These are phyloP conservation scores for Xylocampa areola DNA, from an alignment of 2,888 invertebrate species.

Conservation along the genomic window DNA sequence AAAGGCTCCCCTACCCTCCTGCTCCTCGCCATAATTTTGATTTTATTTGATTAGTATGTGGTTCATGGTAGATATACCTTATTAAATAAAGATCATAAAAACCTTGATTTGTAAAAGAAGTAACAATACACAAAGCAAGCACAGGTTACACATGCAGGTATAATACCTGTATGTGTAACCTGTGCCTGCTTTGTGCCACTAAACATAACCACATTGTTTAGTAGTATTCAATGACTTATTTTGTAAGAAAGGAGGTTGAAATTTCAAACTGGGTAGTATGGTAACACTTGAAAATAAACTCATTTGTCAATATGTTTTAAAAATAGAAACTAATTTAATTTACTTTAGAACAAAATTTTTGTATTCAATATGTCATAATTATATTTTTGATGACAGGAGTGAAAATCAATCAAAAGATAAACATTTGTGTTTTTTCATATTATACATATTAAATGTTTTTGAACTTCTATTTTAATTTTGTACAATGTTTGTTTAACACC, in stretches of 20 bases:
- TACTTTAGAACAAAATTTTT: conserved; percentile 74
- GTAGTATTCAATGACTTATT: conserved; percentile 7
- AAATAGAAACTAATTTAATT: conserved; percentile 74
- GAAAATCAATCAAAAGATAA: conserved; percentile 80
- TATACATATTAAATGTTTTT: conserved; percentile 75
- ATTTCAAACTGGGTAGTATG: conserved; percentile 15
- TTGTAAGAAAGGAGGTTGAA: conserved; percentile 15
- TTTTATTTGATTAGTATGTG: too few relatives aligned
- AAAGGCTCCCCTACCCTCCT: too few relatives aligned
- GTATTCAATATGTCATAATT: conserved; percentile 80
- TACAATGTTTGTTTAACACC: conserved; percentile 77
- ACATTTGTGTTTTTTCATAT: conserved; percentile 72
- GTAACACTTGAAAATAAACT: conserved; percentile 43
- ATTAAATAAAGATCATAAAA: too few relatives aligned
- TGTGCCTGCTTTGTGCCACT: too few relatives aligned
- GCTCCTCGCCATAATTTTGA: too few relatives aligned
- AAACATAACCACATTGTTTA: too few relatives aligned
- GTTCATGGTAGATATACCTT: too few relatives aligned
- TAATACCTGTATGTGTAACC: too few relatives aligned
- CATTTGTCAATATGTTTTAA: conserved; percentile 67
- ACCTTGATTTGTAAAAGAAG: too few relatives aligned
- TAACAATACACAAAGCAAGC: too few relatives aligned
- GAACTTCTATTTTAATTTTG: conserved; percentile 71
- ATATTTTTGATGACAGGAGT: conserved; percentile 84
- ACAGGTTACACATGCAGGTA: too few relatives aligned